phyloP scores from a whole-genome alignment of 2,888 invertebrate species.

The Drosophila kuntzei region DNA sequence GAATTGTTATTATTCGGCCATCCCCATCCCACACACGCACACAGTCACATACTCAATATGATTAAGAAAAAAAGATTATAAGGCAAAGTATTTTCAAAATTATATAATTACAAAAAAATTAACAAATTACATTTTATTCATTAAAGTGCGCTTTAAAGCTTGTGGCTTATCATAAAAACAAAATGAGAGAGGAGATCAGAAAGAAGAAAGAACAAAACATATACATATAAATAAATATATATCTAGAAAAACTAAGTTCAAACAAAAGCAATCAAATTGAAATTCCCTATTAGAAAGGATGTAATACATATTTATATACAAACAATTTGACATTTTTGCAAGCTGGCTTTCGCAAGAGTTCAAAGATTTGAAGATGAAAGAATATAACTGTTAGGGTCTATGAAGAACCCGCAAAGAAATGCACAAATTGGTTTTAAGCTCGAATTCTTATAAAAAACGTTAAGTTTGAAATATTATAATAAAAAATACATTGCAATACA shows the following conservation, averaged over 20 bases:
- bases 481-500: slow-evolving; percentile 38
- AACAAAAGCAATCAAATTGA: slow-evolving; percentile 73
- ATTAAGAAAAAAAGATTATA: slow-evolving; percentile 23
- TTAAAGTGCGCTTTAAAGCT: slow-evolving; percentile 78
- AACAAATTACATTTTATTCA: slow-evolving; percentile 55
- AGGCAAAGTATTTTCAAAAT: slow-evolving; percentile 32
- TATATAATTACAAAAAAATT: slow-evolving; percentile 28
- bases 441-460: slow-evolving; percentile 41
- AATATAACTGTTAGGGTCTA: slow-evolving; percentile 29
- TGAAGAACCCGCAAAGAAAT: slow-evolving; percentile 49
- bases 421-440: slow-evolving; percentile 78
- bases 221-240: slow-evolving; percentile 44
- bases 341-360: slow-evolving; percentile 70
- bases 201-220: slow-evolving; percentile 18
- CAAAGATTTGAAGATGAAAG: slow-evolving; percentile 18
- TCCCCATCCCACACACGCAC: slow-evolving; percentile 26
- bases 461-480: slow-evolving; percentile 59
- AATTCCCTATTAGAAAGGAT: slow-evolving; percentile 54
- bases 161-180: slow-evolving; percentile 68
- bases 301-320: slow-evolving; percentile 33
- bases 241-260: slow-evolving; percentile 61
- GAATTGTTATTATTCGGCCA: slow-evolving; percentile 52
- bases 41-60: slow-evolving; percentile 12
- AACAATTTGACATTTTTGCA: slow-evolving; percentile 64
- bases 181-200: slow-evolving; percentile 6